Base-by-base conservation (phyloP, 2,797 vertebrate genomes). In the Lagocephalus sceleratus region DNA sequence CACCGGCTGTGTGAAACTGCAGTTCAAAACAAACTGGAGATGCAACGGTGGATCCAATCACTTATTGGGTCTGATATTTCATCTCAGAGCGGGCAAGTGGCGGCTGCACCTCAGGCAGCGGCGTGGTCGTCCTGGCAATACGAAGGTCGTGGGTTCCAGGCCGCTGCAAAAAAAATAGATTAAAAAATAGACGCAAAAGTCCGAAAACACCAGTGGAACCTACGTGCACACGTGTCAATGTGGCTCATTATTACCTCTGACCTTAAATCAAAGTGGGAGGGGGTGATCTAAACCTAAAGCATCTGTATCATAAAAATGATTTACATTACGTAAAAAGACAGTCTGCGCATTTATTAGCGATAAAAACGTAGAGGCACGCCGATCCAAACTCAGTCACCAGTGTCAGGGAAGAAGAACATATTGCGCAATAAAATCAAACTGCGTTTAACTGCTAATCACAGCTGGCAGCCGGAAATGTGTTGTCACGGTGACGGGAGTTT, bases 31-130 rank as follows among this genome's bases (percentile, higher is more conserved):
- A 12, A 20, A 14, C 44, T 20, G 42, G 48, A 65, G 54, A 70
- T n/a, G 67, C 49, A 46, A 47, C 44, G 47, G 52, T 51, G 26
- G 50, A 58, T 65, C 49, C 57, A 55, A 58, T 76, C 70, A 62
- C 50, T 63, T 60, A 14, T 10, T 35, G 68, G 66, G 54, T 43
- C 63, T 59, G 57, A 56, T 46, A 68, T 57, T 54, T 66, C 43
- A 61, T 40, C 29, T 55, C 51, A 59, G 10, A 22, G 26, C 56
- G 55, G 10, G 20, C 11, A 20, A 58, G 26, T 17, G 48, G 32
- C 12, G 32, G 32, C 32, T 35, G 11, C 14, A 35, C 4, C 12
- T 35, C 32, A 35, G 32, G 32, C 10, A 12, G 32, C 12, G 5
- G 32, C 9, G 32, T 10, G 12, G 2, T 35, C 12, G 23, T 7